A percentile compares a stretch with the other conserved stretches of the same genome.
phyloP scores from a whole-genome alignment of 1,140 invertebrate species.

The Drosophila elegans region DNA sequence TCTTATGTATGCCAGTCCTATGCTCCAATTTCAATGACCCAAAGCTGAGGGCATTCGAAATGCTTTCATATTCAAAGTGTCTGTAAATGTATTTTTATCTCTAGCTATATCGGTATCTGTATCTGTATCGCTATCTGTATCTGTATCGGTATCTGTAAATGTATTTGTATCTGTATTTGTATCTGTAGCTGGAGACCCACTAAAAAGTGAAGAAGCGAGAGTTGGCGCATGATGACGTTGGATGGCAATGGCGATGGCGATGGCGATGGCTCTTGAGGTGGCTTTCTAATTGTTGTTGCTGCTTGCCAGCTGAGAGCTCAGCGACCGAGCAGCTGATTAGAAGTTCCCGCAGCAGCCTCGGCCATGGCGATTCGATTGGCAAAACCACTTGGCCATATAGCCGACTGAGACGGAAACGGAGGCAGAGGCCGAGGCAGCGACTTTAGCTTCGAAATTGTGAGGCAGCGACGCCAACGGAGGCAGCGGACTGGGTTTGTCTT shows the following conservation, averaged over 20 bases:
- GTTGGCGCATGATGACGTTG: slow-evolving; percentile 61
- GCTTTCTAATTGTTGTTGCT: slow-evolving; percentile 63
- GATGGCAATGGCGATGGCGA: slow-evolving; percentile 16
- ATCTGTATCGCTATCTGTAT: not conserved
- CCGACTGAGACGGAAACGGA: not conserved
- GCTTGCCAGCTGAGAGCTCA: slow-evolving; percentile 46
- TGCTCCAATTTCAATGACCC: slow-evolving; percentile 57
- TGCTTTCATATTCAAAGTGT: slow-evolving; percentile 55
- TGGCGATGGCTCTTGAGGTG: slow-evolving; percentile 17
- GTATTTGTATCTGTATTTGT: not conserved
- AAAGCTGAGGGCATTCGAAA: slow-evolving; percentile 46
- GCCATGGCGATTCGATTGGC: slow-evolving; percentile 52
- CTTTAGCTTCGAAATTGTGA: not conserved
- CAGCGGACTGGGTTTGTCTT: slow-evolving; percentile 45
- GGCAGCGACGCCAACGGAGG: slow-evolving; percentile 2
- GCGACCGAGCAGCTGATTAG: slow-evolving; percentile 60
- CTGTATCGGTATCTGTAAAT: not conserved
- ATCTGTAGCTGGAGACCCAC: slow-evolving; percentile 27
- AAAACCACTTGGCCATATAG: slow-evolving; percentile 36
- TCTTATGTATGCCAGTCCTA: slow-evolving; percentile 1
- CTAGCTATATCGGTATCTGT: not conserved
- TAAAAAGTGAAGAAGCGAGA: slow-evolving; percentile 75
- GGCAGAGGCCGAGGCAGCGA: slow-evolving; percentile 11
- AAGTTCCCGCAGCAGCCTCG: slow-evolving; percentile 35
- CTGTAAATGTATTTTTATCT: not conserved